Evolutionary conservation across 2,113 vertebrate species (phyloP).

Genomic region (Coturnix japonica): DNA sequence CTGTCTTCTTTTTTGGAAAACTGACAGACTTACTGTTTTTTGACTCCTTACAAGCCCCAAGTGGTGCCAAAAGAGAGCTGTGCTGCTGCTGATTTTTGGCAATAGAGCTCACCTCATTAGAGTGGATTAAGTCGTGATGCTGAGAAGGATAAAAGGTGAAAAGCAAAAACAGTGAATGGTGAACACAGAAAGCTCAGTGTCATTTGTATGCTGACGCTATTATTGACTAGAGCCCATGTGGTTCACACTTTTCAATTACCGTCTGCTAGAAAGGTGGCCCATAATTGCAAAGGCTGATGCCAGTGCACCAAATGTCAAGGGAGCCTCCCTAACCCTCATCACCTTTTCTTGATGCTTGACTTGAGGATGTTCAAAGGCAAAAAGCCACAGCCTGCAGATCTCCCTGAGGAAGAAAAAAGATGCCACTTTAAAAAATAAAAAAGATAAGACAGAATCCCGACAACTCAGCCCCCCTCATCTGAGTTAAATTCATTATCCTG

Average conservation of each 20-base stretch:
- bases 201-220: slow-evolving; percentile 79
- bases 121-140: slow-evolving; percentile 86
- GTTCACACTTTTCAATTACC: slow-evolving; percentile 87
- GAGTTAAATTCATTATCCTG: slow-evolving; percentile 45
- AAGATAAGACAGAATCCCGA: background rate
- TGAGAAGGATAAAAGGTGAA: slow-evolving; percentile 86
- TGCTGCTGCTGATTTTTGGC: slow-evolving; percentile 74
- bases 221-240: slow-evolving; percentile 86
- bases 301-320: slow-evolving; percentile 81
- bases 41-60: slow-evolving; percentile 56
- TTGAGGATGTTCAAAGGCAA: slow-evolving; percentile 89
- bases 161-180: slow-evolving; percentile 66
- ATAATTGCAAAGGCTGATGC: slow-evolving; percentile 86
- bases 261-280: slow-evolving; percentile 82
- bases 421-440: slow-evolving; percentile 38
- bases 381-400: slow-evolving; percentile 69
- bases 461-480: background rate
- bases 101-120: slow-evolving; percentile 82
- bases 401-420: slow-evolving; percentile 68
- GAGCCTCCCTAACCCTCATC: slow-evolving; percentile 77
- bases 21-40: slow-evolving; percentile 68
- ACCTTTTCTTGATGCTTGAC: slow-evolving; percentile 81
- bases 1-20: slow-evolving; percentile 72
- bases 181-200: slow-evolving; percentile 63
- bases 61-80: slow-evolving; percentile 62